Conservation (phyloP, 2,888 invertebrate species). For the Cheilosia pagana region DNA sequence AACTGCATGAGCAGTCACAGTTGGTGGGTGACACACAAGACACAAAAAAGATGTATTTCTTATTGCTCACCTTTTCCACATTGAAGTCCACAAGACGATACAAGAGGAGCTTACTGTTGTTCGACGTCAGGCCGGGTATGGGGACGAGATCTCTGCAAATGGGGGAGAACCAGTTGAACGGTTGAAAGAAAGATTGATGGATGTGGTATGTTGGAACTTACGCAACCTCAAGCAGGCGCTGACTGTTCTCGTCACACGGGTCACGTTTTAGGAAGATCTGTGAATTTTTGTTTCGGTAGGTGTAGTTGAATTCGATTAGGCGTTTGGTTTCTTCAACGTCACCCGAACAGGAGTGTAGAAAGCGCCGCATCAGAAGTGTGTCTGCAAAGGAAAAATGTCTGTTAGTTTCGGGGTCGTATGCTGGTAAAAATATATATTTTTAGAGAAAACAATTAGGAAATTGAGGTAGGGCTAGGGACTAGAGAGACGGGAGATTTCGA, state of each 20-base stretch:
- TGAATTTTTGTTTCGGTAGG: conserved; percentile 84
- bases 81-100: conserved; percentile 87
- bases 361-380: conserved; percentile 79
- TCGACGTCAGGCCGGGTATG: conserved; percentile 87
- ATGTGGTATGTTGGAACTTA: conserved; percentile 76
- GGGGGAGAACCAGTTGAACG: not conserved
- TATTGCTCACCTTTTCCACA: conserved; percentile 84
- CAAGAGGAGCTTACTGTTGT: conserved; percentile 88
- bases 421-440: too few species aligned
- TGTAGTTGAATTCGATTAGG: conserved; percentile 82
- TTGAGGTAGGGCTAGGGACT: too few species aligned
- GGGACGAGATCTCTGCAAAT: conserved; percentile 87
- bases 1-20: conserved; percentile 82
- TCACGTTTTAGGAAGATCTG: conserved; percentile 85
- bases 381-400: conserved; percentile 22
- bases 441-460: too few species aligned
- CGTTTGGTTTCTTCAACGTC: conserved; percentile 80
- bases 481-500: too few species aligned
- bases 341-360: conserved; percentile 80
- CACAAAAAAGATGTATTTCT: not conserved
- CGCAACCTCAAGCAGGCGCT: conserved; percentile 80
- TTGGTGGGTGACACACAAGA: not conserved
- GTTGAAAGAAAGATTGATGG: conserved; percentile 4
- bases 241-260: conserved; percentile 81
- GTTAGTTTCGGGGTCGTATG: too few species aligned